Evolutionary conservation across 2,888 invertebrate species (phyloP), one percentile per base, ranked within the genome.

Genomic region (Sialis fuliginosa): DNA sequence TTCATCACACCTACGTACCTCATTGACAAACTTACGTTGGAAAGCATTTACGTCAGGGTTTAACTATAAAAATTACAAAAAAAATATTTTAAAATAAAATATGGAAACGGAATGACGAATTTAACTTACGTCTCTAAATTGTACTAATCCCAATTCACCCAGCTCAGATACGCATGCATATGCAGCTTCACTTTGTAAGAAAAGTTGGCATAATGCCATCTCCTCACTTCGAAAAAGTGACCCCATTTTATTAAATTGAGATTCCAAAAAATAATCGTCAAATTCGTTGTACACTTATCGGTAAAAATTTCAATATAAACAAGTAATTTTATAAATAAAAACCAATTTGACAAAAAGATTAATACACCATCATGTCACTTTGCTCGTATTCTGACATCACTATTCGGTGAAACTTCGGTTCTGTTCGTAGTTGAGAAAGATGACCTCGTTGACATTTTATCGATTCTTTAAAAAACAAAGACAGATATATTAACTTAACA

Each of bases 191-290:
- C 93, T 92, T 68, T 97, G 97, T 54, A 97, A 73, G 69, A 95
- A 97, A 59, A 97, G 82, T 69, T 97, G 97, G 77, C 95, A 95
- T 67, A 96, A 76, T 61, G 90, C 87, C 96, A 98, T 97, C 74
- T 95, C 91, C 68, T 96, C 95, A 73, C 95, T 95, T 57, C 95
- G 81, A 69, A 95, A 96, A 63, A 96, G 74, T 63, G 90, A 87
- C 65, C 86, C 87, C 88, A 88, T 88, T 55, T 63, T 39, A 5
- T 13, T 44, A 10, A 37, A 12, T 7, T 37, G 37, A 37, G 37
- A 37, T 37, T 37, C 6, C 37, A 10, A 37, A 37, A 6, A 6
- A 10, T 6, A 7, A 37, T 10, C 37, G 7, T 22, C 22, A 22
- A 22, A 22, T 22, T 22, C 22, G 2, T 22, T 22, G 22, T 22